phyloP scores from a whole-genome alignment of 2,113 vertebrate genomes.

The Oncorhynchus tshawytscha region DNA sequence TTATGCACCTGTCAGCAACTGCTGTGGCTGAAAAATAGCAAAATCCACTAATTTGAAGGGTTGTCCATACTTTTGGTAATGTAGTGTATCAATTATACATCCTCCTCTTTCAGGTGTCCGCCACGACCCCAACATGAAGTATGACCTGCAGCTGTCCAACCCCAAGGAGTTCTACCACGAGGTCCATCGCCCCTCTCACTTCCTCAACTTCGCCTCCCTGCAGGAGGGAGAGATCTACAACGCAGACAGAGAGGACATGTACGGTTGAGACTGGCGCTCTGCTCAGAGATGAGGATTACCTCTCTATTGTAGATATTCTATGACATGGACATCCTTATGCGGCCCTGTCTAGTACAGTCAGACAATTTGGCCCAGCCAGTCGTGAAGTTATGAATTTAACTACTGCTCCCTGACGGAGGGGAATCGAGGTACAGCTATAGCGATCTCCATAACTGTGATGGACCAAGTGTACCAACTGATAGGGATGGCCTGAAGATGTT shows the following conservation, averaged over 20 bases:
- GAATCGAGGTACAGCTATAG: neutral
- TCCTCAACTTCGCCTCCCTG: slow-evolving; percentile 96
- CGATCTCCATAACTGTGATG: neutral
- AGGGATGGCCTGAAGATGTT: slow-evolving; percentile 29
- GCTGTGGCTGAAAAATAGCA: too few species aligned
- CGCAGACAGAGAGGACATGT: slow-evolving; percentile 94
- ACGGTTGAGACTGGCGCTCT: slow-evolving; percentile 67
- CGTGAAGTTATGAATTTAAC: too few species aligned
- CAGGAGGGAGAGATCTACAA: slow-evolving; percentile 98
- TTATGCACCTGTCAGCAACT: too few species aligned
- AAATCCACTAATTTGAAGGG: too few species aligned
- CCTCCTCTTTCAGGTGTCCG: slow-evolving; percentile 84
- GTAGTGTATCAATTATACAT: neutral
- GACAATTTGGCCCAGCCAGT: neutral
- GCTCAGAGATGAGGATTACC: neutral
- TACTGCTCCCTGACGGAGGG: too few species aligned
- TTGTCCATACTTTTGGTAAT: too few species aligned
- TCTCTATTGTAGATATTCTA: slow-evolving; percentile 38
- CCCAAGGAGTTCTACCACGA: slow-evolving; percentile 99
- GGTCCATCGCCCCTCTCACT: slow-evolving; percentile 96
- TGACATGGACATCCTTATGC: slow-evolving; percentile 13
- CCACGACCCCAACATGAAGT: slow-evolving; percentile 99
- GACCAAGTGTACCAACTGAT: too few species aligned
- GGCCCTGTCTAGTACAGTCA: slow-evolving; percentile 20
- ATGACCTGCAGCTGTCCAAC: slow-evolving; percentile 95